phyloP scores from a whole-genome alignment of 2,888 invertebrate genomes.

The Acholoe squamosa region DNA sequence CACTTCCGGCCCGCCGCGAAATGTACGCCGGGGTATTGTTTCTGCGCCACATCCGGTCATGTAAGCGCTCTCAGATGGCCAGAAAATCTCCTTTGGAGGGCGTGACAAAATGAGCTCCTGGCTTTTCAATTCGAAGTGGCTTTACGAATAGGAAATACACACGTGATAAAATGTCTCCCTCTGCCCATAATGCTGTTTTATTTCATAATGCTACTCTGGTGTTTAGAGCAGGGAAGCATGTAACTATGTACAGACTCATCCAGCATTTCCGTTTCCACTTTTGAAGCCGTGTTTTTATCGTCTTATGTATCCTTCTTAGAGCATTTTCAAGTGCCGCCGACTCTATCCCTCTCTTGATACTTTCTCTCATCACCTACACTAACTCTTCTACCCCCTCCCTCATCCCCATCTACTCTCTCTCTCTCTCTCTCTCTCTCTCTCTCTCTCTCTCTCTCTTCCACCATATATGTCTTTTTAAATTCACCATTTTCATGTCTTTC shows the following conservation, averaged over 20 bases:
- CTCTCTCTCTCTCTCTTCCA: not conserved
- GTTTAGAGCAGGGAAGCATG: not conserved
- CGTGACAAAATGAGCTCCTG: not conserved
- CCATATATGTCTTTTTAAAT: too few species aligned
- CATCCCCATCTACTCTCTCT: not conserved
- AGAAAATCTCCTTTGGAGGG: not conserved
- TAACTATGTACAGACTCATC: not conserved
- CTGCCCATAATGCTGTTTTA: too few species aligned
- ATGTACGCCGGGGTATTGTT: conserved; percentile 23
- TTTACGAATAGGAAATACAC: not conserved
- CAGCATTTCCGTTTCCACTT: conserved; percentile 38
- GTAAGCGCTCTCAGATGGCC: not conserved
- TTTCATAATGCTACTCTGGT: too few species aligned
- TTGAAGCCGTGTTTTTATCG: not conserved
- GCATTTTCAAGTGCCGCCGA: not conserved
- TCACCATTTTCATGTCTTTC: too few species aligned
- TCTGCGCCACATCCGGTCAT: conserved; percentile 33
- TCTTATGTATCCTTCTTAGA: not conserved
- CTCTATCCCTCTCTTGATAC: not conserved
- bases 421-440: not conserved
- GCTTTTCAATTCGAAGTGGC: not conserved
- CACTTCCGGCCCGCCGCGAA: conserved; percentile 30
- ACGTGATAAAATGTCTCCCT: conserved; percentile 9
- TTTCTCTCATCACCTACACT: not conserved
- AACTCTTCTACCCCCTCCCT: not conserved